Evolutionary conservation across 2,797 vertebrate genomes (phyloP), one percentile per base, ranked within the genome.

Genomic region (Coregonus ussuriensis): DNA sequence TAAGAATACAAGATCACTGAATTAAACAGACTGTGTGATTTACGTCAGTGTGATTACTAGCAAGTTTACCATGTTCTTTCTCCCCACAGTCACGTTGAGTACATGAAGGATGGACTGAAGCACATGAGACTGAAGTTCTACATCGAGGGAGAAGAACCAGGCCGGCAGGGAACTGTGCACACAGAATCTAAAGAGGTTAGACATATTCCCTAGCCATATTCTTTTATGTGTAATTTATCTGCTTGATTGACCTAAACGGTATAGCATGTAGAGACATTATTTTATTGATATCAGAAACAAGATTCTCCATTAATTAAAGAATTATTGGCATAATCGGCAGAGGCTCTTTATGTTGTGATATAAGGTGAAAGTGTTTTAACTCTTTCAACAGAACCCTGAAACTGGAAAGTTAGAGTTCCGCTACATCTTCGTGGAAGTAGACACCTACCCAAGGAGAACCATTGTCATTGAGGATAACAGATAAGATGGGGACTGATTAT

Each of bases 391-490:
- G 98, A 97, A 96, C 88, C 93, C 92, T 71, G 91, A 95, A 86
- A 96, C 86, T 31, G 95, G 97, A 78, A 94, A 92, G 84, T 96
- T 95, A 31, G 97, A 97, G 77, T 96, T 97, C 82, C 93, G 91
- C n/a, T 99, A 97, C 83, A 94, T 99, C 87, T 93, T 98, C 93
- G 97, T 98, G 88, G 96, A 98, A 0, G 41, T 98, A 15, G 96
- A 97, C 68, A 83, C 93, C 16, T 97, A 97, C 84, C 97, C 98
- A 13, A 94, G 93, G 89, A 95, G 96, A 89, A 95, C 92, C 25
- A 97, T 99, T 82, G 71, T 97, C 63, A 78, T 99, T 77, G 97
- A 99, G 94, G 97, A 99, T 87, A 97, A 97, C 86, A 93, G 97
- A 92, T 94, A 88, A 87, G 35, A 3, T 37, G 16, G 31, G 6